Conservation (phyloP, 2,888 invertebrate genomes). For the Laspeyria flexula region DNA sequence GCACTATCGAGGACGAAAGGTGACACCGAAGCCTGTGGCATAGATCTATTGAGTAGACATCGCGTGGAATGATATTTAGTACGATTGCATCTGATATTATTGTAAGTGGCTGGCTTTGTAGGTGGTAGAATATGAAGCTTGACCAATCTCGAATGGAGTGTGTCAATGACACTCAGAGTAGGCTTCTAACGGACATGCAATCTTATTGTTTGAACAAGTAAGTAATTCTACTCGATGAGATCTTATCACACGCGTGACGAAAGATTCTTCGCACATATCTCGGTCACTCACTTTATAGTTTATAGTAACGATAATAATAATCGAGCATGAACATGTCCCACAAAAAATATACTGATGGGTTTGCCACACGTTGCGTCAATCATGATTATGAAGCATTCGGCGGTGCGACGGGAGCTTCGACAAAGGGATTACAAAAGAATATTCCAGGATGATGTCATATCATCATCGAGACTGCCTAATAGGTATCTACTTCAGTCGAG, state of each 20-base stretch:
- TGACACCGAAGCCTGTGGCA: conserved; percentile 78
- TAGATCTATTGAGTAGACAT: conserved; percentile 61
- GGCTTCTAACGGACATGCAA: not conserved
- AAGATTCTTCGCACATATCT: not conserved
- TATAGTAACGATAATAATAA: not conserved
- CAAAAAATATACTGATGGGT: not conserved
- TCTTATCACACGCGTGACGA: conserved; percentile 7
- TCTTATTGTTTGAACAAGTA: conserved; percentile 6
- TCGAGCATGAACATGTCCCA: no score
- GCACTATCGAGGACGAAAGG: conserved; percentile 78
- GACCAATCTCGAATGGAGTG: not conserved
- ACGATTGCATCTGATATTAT: not conserved
- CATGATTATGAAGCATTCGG: conserved; percentile 5
- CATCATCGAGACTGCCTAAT: conserved; percentile 22
- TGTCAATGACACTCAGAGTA: conserved; percentile 5
- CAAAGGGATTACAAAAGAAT: conserved; percentile 15
- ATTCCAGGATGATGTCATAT: conserved; percentile 34
- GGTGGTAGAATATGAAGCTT: not conserved
- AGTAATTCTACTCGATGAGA: conserved; percentile 3
- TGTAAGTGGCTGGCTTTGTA: not conserved
- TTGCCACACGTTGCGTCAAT: not conserved
- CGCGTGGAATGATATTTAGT: conserved; percentile 36
- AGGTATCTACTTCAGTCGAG: conserved; percentile 26
- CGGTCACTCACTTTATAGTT: conserved; percentile 2
- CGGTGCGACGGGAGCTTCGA: conserved; percentile 2